These are phyloP conservation scores for Lordiphosa stackelbergi DNA, from an alignment of 1,140 invertebrate genomes.

Conservation along the genomic window DNA sequence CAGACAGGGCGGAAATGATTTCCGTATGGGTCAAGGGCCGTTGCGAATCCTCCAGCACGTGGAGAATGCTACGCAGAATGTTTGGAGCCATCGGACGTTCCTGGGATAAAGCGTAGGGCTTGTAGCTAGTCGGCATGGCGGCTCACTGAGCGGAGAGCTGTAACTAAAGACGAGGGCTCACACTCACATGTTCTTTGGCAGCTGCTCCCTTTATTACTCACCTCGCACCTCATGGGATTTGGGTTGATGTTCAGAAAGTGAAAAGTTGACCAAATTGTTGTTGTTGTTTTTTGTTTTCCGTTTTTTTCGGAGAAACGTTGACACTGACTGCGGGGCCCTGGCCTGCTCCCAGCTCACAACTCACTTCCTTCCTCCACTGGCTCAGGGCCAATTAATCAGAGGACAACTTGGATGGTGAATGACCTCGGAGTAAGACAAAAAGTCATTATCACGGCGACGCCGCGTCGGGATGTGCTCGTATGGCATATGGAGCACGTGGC, in stretches of 20 bases:
- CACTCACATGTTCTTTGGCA: background rate
- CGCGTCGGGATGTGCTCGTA: slow-evolving; percentile 24
- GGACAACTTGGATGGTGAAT: slow-evolving; percentile 26
- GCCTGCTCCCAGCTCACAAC: too few relatives aligned
- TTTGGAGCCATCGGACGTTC: slow-evolving; percentile 24
- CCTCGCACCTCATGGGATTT: too few relatives aligned
- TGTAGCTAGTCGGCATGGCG: slow-evolving; percentile 30
- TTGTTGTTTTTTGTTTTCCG: too few relatives aligned
- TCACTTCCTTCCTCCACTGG: slow-evolving; percentile 1
- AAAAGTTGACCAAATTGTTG: too few relatives aligned
- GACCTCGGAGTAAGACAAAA: slow-evolving; percentile 67
- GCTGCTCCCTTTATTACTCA: background rate
- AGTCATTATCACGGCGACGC: slow-evolving; percentile 72
- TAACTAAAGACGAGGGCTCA: background rate
- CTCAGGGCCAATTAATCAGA: slow-evolving; percentile 66
- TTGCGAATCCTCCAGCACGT: slow-evolving; percentile 16
- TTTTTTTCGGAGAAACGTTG: too few relatives aligned
- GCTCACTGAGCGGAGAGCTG: background rate
- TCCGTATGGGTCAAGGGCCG: slow-evolving; percentile 36
- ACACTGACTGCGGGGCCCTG: too few relatives aligned
- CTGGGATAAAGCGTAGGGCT: slow-evolving; percentile 10
- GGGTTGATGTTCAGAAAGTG: too few relatives aligned
- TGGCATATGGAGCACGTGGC: slow-evolving; percentile 64
- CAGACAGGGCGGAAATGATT: slow-evolving; percentile 8
- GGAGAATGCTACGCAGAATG: slow-evolving; percentile 28